Conservation (phyloP, 1,140 invertebrate genomes). For the Prorops nasuta region DNA sequence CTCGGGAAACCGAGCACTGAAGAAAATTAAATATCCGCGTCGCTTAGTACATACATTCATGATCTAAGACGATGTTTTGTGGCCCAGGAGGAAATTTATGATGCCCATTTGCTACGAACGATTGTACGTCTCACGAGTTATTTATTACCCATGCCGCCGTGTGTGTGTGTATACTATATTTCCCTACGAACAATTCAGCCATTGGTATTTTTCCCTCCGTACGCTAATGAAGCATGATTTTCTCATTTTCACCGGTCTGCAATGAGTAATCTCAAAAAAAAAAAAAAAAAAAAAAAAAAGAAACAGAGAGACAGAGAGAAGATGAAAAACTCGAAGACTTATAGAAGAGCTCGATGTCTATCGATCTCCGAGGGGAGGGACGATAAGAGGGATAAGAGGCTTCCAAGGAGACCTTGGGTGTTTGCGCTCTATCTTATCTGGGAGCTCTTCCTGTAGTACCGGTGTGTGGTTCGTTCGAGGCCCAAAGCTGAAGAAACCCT, state of each 20-base stretch:
- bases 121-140: constrained; percentile 11
- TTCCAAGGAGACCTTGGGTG: no score
- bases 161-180: constrained; percentile 14
- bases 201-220: constrained; percentile 16
- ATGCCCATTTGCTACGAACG: constrained; percentile 11
- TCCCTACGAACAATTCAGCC: constrained; percentile 16
- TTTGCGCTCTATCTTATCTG: no score
- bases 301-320: not conserved
- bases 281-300: not conserved
- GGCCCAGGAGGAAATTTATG: constrained; percentile 17
- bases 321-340: no score
- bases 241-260: not conserved
- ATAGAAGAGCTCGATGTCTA: no score
- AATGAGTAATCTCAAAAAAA: not conserved
- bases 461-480: no score
- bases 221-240: not conserved
- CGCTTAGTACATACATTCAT: no score
- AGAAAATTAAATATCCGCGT: constrained; percentile 20
- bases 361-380: no score
- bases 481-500: no score
- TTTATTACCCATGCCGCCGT: constrained; percentile 17
- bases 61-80: constrained; percentile 14
- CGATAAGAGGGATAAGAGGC: no score
- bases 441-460: no score
- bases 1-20: no score